Evolutionary conservation across 1,140 invertebrate species (phyloP).

Genomic region (Nylanderia fulva): DNA sequence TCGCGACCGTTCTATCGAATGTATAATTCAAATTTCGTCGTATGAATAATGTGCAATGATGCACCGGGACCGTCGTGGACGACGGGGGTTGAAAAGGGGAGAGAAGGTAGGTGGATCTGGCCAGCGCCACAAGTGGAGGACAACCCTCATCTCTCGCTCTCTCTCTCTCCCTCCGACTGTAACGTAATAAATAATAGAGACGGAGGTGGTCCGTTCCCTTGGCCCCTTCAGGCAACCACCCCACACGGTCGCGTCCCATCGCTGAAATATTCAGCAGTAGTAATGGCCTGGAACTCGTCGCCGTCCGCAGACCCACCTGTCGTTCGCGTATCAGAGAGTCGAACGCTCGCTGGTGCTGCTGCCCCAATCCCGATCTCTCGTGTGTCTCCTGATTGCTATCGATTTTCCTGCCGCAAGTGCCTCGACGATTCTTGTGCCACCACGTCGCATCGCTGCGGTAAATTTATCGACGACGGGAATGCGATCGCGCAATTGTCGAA

Average conservation of each 20-base stretch:
- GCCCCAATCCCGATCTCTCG: slow-evolving; percentile 67
- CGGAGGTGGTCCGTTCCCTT: slow-evolving; percentile 73
- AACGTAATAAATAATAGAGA: slow-evolving; percentile 82
- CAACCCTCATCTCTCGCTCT: slow-evolving; percentile 30
- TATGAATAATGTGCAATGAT: slow-evolving; percentile 82
- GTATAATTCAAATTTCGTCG: slow-evolving; percentile 81
- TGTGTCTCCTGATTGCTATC: slow-evolving; percentile 48
- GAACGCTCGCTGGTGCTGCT: slow-evolving; percentile 28
- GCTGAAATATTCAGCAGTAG: slow-evolving; percentile 77
- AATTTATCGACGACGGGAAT: slow-evolving; percentile 24
- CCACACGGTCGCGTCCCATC: slow-evolving; percentile 43
- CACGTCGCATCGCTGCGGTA: background rate
- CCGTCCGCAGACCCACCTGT: slow-evolving; percentile 72
- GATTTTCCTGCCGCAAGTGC: slow-evolving; percentile 41
- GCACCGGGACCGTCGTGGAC: slow-evolving; percentile 56
- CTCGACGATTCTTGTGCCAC: slow-evolving; percentile 28
- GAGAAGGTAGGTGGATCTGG: slow-evolving; percentile 56
- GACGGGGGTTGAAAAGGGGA: slow-evolving; percentile 42
- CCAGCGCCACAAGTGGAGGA: slow-evolving; percentile 24
- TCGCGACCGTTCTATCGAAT: slow-evolving; percentile 80
- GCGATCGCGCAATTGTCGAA: slow-evolving; percentile 17
- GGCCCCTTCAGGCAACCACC: slow-evolving; percentile 54
- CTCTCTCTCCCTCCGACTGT: slow-evolving; percentile 62
- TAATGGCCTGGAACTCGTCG: slow-evolving; percentile 76
- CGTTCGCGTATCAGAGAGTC: slow-evolving; percentile 61